phyloP scores from a whole-genome alignment of 2,113 vertebrate genomes.

The Emydocephalus ijimae region DNA sequence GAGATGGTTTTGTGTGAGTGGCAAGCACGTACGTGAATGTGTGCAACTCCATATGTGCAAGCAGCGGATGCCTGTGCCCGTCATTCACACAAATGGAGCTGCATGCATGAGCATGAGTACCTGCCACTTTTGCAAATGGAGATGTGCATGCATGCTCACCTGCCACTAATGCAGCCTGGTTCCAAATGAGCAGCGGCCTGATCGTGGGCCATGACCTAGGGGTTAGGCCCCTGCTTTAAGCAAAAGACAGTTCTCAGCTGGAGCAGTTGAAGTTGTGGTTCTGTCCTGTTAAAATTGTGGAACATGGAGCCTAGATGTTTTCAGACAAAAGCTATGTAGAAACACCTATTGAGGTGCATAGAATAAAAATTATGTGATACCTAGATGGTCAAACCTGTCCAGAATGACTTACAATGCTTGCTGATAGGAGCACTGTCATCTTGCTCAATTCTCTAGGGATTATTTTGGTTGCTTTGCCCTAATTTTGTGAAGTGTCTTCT shows the following conservation, averaged over 20 bases:
- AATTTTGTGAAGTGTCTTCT: too few relatives aligned
- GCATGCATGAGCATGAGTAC: too few relatives aligned
- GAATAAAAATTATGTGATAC: background rate
- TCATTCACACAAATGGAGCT: background rate
- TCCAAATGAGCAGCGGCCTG: background rate
- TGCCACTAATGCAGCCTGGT: background rate
- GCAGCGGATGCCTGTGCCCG: rapidly evolving
- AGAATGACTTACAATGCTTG: background rate
- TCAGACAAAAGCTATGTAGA: background rate
- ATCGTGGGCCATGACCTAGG: background rate
- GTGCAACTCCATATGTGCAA: background rate
- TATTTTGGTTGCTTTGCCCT: background rate
- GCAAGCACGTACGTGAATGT: background rate
- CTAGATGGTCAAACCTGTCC: background rate
- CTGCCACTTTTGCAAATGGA: background rate
- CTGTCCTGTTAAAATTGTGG: background rate
- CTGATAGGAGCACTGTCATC: background rate
- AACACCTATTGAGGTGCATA: background rate
- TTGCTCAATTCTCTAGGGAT: background rate
- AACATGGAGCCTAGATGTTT: background rate
- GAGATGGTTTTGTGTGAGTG: background rate
- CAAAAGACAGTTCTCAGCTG: background rate
- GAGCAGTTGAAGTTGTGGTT: background rate
- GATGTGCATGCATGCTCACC: background rate
- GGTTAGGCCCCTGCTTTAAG: background rate